Percentiles rank a stretch among this genome's conserved stretches.
Evolutionary conservation across 2,797 vertebrate species (phyloP).

Genomic region (Hipposideros larvatus): DNA sequence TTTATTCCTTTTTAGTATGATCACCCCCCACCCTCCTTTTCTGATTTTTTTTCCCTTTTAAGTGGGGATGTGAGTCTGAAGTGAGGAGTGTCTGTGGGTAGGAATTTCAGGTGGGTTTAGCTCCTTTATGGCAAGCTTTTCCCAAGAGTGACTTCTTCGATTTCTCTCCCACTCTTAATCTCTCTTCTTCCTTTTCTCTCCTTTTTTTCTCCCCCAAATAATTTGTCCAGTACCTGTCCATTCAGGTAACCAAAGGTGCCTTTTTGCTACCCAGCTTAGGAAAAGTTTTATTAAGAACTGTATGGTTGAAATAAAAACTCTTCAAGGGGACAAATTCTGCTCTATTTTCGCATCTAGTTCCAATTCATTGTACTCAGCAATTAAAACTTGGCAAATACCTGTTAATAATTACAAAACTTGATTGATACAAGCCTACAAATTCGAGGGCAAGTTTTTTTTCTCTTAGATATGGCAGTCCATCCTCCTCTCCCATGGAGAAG

Average conservation of each 20-base stretch:
- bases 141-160: constrained; percentile 74
- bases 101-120: constrained; percentile 82
- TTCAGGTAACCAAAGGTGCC: constrained; percentile 89
- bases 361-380: constrained; percentile 81
- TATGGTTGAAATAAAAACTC: constrained; percentile 70
- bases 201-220: neutral
- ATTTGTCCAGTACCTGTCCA: constrained; percentile 87
- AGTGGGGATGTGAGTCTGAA: constrained; percentile 76
- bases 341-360: constrained; percentile 61
- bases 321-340: constrained; percentile 51
- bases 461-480: constrained; percentile 73
- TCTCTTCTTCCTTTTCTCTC: constrained; percentile 38
- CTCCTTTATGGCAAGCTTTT: constrained; percentile 75
- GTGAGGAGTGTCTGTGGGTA: constrained; percentile 77
- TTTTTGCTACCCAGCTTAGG: constrained; percentile 74
- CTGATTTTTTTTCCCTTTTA: constrained; percentile 70
- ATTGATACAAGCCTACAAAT: constrained; percentile 73
- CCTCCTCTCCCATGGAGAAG: constrained; percentile 81
- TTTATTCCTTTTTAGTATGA: constrained; percentile 72
- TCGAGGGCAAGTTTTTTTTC: constrained; percentile 71
- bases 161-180: constrained; percentile 39
- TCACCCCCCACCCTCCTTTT: constrained; percentile 55
- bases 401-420: constrained; percentile 88
- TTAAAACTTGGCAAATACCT: constrained; percentile 89
- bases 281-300: constrained; percentile 86